Base-by-base conservation (phyloP, 2,888 invertebrate species). In the Axea sp. region DNA sequence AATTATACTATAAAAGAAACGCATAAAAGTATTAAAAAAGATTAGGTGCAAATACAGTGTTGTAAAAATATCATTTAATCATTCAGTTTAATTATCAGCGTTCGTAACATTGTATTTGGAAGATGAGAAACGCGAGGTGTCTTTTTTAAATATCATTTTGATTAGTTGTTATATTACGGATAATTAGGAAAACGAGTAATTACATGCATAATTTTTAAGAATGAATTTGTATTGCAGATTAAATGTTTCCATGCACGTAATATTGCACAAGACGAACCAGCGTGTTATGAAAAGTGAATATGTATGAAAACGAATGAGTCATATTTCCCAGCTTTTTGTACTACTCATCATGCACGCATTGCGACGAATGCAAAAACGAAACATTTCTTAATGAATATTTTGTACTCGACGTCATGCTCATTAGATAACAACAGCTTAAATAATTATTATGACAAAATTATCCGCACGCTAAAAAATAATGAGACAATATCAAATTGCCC, bases 281-380 rank as follows among this genome's bases (percentile, higher is more conserved):
- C 45, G 8, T 12, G 22, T 37, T 45, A 15, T 11, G 41, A 26
- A 37, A 35, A 28, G 28, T 60, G 37, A 47, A 47, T 47, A 60
- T 37, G 37, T 39, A 60, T 60, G 37, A 37, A 60, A 60, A 47
- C 22, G 37, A n/a, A 30, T 47, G 47, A 60, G 47, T 60, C 47
- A 60, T 35, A 59, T 17, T 43, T 33, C 33, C n/a, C 43, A 15
- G 15, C 5, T 17, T 17, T 47, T 30, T 22, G 11, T 37, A 22
- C 60, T 41, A 47, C 41, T 57, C 49, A 49, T 57, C 49, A 9
- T 47, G 9, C n/a, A n/a, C n/a, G n/a, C n/a, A n/a, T n/a, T n/a
- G 11, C 12, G n/a, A 35, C 8, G n/a, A 35, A 43, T 28, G 6
- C 15, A 60, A 28, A 24, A 37, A 60, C 3, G 17, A 6, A 33